Evolutionary conservation across 2,888 invertebrate species (phyloP).

Genomic region (Drymonia ruficornis): DNA sequence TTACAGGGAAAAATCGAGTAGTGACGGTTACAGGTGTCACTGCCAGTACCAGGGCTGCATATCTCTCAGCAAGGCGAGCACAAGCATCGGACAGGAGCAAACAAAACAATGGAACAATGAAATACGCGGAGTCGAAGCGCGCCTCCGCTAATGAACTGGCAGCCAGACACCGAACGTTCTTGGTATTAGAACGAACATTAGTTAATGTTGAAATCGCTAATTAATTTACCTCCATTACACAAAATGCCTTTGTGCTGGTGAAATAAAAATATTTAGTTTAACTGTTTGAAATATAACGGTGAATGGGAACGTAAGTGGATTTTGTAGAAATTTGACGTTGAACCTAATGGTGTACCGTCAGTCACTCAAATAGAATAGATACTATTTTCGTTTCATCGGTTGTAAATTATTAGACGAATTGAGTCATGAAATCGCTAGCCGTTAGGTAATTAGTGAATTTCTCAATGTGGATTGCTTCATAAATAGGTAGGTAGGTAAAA

Average conservation of each 20-base stretch:
- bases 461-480: background rate
- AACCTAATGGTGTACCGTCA: background rate
- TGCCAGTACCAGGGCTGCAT: conserved; percentile 49
- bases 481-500: background rate
- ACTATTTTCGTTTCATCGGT: background rate
- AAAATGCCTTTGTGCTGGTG: conserved; percentile 12
- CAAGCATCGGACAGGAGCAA: conserved; percentile 52
- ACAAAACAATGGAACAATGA: conserved; percentile 73
- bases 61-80: conserved; percentile 56
- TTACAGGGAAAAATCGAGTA: conserved; percentile 17
- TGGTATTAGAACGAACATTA: conserved; percentile 51
- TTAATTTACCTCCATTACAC: conserved; percentile 22
- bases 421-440: too few species aligned
- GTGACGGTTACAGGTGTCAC: conserved; percentile 54
- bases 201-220: conserved; percentile 29
- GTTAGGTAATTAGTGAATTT: background rate
- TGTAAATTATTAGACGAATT: too few species aligned
- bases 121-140: conserved; percentile 63
- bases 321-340: conserved; percentile 11
- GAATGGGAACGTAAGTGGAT: background rate
- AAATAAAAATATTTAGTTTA: conserved; percentile 12
- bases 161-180: conserved; percentile 45
- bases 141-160: conserved; percentile 65
- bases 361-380: background rate
- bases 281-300: conserved; percentile 10